Evolutionary conservation across 2,888 invertebrate genomes (phyloP), one percentile per base, ranked within the genome.

Genomic region (Dicranocentrus wangi): DNA sequence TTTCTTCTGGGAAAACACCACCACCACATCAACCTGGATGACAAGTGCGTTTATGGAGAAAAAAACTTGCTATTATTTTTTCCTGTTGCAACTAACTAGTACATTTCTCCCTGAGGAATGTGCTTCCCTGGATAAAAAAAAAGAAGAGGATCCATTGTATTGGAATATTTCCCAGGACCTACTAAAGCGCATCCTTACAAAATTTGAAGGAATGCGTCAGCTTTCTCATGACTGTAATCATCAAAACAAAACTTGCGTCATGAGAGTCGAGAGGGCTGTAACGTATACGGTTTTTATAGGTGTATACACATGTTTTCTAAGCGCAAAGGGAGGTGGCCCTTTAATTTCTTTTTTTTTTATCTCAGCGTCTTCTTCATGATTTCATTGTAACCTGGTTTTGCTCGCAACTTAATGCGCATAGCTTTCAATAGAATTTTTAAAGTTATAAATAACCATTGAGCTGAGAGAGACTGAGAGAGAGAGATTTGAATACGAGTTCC

Each of bases 321-420:
- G 68, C 70, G 32, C 60, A 43, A 71, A 71, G 60, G 71, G 71
- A 71, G 71, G 71, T 71, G 71, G 71, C 71, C 69, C 71, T 71
- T 71, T 71, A 71, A 71, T 71, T 71, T 71, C 23, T 71, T n/a
- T 23, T 71, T 60, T 71, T 32, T 28, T 32, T 21, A 39, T 32
- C 63, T n/a, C 47, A 27, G 28, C 28, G 13, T 39, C 42, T 43
- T 42, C 69, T 53, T 69, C 39, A 55, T 47, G 47, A 47, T 55
- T 53, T 28, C 51, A 69, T 19, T 53, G 28, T 66, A 51, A 51
- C 17, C 15, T 51, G 13, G 21, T 66, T 21, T 25, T 63, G 13
- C 21, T 63, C 42, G 42, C 63, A 63, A 42, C 21, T 19, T 63
- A 21, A 21, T 27, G 25, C n/a, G 13, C 58, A 19, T 51, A 8